Evolutionary conservation across 2,888 invertebrate species (phyloP).

Genomic region (Drosophila algonquin): DNA sequence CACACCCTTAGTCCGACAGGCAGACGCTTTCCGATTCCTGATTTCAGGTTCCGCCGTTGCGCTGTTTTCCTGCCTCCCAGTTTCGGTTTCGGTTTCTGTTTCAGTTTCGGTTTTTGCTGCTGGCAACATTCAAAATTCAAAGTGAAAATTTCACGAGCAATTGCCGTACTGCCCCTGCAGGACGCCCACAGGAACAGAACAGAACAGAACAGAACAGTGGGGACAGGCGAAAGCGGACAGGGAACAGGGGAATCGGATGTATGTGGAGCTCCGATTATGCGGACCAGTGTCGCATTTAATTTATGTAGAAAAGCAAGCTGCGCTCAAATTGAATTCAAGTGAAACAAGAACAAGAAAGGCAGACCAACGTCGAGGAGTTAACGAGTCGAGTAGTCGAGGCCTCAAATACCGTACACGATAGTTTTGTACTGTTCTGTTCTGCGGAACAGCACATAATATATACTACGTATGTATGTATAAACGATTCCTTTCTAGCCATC

Average conservation of each 20-base stretch:
- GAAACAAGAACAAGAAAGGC: slow-evolving; percentile 23
- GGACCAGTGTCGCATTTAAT: slow-evolving; percentile 50
- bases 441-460: too few relatives aligned
- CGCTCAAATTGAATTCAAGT: slow-evolving; percentile 51
- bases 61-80: not conserved
- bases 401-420: not conserved
- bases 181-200: not conserved
- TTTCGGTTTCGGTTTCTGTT: slow-evolving; percentile 7
- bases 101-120: slow-evolving; percentile 18
- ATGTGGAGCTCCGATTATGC: slow-evolving; percentile 41
- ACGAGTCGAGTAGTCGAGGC: not conserved
- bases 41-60: slow-evolving; percentile 17
- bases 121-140: slow-evolving; percentile 47
- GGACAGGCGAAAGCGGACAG: too few relatives aligned
- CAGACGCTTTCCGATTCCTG: slow-evolving; percentile 14
- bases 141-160: slow-evolving; percentile 46
- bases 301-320: slow-evolving; percentile 42
- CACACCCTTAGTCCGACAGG: slow-evolving; percentile 20
- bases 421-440: too few relatives aligned
- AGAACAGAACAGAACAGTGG: not conserved
- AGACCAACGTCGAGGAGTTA: not conserved
- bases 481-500: too few relatives aligned
- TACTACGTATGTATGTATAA: too few relatives aligned
- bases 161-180: slow-evolving; percentile 29
- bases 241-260: not conserved